Evolutionary conservation across 2,888 invertebrate species (phyloP), one percentile per base, ranked within the genome.

Genomic region (Pantelozetes paolii): DNA sequence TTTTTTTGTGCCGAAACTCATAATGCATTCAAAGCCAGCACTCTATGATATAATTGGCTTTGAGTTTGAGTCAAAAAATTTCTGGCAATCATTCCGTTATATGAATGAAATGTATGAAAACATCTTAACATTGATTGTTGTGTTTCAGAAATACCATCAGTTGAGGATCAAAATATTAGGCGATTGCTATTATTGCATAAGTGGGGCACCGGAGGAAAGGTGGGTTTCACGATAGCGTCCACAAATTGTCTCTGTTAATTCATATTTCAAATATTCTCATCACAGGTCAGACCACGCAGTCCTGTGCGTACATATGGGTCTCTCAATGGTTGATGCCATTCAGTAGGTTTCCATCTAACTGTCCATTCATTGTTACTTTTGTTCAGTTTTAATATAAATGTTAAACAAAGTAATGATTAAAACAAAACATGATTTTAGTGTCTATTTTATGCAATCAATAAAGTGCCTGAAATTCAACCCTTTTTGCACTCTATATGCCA

Each of bases 131-230:
- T n/a, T n/a, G n/a, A n/a, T 36, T 36, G 36, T 36, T 36, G 36
- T n/a, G n/a, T n/a, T n/a, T 13, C 84, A 93, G 93, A 91, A 90
- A 87, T 95, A 94, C 84, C 90, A 94, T 81, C 95, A 95, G 82
- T 85, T 95, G 78, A 87, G 95, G 77, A 96, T 96, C 80, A 96
- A 96, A 86, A 95, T 96, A 82, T 86, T 96, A 72, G 95, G 96
- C 0, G 96, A 96, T 82, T 96, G 96, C 83, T 96, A 99, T 85
- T 99, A 99, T 85, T 95, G 95, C 84, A 93, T 96, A 81, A 93
- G 94, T 82, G 96, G 96, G 23, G 94, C 94, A 59, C 94, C 94
- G 0, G 88, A 90, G 75, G 93, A 94, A 82, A 85, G 92, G 72
- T 36, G 6, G 5, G 36, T 36, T 9, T 9, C 5, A 8, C 9